Base-by-base conservation (phyloP, 2,797 vertebrate genomes). In the Syncerus caffer region DNA sequence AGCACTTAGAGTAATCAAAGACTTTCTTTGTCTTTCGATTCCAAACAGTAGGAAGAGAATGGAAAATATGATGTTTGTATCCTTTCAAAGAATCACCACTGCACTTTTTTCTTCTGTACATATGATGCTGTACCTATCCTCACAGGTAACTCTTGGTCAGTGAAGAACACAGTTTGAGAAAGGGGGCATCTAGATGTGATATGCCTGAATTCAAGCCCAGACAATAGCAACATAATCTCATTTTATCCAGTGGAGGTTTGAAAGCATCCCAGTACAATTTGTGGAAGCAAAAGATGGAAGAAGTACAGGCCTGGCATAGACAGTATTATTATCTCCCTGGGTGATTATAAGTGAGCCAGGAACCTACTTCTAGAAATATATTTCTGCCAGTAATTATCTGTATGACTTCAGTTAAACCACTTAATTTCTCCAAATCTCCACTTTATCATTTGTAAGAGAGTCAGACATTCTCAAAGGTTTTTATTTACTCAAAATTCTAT, bases 1-100 rank as follows among this genome's bases (percentile, higher is more conserved):
- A 42, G 7, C 84, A 51, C 94, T 95, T 93, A 82, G 4, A 94
- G 55, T 29, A 94, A 27, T 14, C 89, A n/a, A 94, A 96, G 23
- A 86, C 31, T 90, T 74, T 92, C 29, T 89, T 90, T 87, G 29
- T 17, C 82, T 94, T 95, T 93, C 50, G 12, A 60, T 4, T 90
- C 4, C 58, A 93, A 95, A 74, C 53, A 85, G 85, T 62, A 87
- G 50, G 13, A 93, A 85, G 6, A 78, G 34, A 89, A 89, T 60
- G 27, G 25, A 95, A 4, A 76, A 71, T 55, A 25, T 38, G 13
- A 84, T 80, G 6, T 71, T 82, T 58, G 2, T 19, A 45, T 82
- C 15, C 1, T 29, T 74, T 25, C 38, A 87, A 95, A 31, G 27
- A 92, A 58, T 4, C 4, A 55, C 62, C 29, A 55, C 4, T 89